phyloP scores from a whole-genome alignment of 2,113 vertebrate species.

The Esox niger region DNA sequence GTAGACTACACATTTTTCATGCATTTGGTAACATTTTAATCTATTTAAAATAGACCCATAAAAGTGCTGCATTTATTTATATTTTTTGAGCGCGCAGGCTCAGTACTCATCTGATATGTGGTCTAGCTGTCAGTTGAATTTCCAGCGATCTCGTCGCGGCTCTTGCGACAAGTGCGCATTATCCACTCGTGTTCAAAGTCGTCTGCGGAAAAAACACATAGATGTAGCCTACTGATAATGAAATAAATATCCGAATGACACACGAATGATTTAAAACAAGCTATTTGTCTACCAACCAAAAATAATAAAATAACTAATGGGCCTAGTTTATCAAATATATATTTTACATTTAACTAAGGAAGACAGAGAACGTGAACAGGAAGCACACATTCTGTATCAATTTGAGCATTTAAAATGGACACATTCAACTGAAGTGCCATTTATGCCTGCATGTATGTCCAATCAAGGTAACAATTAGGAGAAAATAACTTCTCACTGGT shows the following conservation, averaged over 20 bases:
- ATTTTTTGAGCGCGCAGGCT: not conserved
- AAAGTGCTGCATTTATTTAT: not conserved
- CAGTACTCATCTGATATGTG: not conserved
- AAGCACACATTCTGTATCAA: not conserved
- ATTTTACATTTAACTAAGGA: not conserved
- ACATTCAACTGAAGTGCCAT: constrained; percentile 56
- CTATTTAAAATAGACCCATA: not conserved
- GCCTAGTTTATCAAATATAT: not conserved
- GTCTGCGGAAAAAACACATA: constrained; percentile 71
- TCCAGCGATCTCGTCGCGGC: constrained; percentile 62
- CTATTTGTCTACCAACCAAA: not conserved
- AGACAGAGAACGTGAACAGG: not conserved
- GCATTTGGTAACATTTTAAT: not conserved
- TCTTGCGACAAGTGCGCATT: constrained; percentile 80
- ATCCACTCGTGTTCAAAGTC: constrained; percentile 89
- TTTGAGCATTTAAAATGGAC: constrained; percentile 21
- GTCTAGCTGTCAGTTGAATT: constrained; percentile 25
- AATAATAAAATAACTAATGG: not conserved
- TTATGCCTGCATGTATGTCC: constrained; percentile 54
- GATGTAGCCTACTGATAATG: no score
- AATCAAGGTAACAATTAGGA: constrained; percentile 70
- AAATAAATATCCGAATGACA: not conserved
- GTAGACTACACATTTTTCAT: not conserved
- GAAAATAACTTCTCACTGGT: constrained; percentile 68
- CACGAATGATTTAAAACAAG: not conserved